Conservation (phyloP, 2,113 vertebrate species). For the Synodontis membranacea region DNA sequence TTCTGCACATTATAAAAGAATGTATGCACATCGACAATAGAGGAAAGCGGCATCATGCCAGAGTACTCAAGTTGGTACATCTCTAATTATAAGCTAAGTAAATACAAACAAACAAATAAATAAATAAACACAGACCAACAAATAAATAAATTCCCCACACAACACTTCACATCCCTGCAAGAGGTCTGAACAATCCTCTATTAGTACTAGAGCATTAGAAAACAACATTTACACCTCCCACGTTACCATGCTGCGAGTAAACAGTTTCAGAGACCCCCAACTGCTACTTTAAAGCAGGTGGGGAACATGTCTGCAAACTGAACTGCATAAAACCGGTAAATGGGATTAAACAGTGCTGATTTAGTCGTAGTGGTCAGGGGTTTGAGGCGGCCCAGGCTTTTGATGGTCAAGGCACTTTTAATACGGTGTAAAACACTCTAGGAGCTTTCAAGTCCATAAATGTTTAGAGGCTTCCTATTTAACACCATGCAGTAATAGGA, state of each 20-base stretch:
- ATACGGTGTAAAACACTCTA: slow-evolving; percentile 37
- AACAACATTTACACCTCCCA: slow-evolving; percentile 17
- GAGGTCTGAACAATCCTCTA: neutral
- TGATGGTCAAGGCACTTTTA: slow-evolving; percentile 21
- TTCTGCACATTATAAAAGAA: neutral
- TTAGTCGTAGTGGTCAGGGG: slow-evolving; percentile 21
- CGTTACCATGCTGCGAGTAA: neutral
- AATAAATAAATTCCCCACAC: neutral
- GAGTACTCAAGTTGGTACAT: neutral
- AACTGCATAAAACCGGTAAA: slow-evolving; percentile 37
- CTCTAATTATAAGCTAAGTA: neutral
- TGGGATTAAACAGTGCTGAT: slow-evolving; percentile 41
- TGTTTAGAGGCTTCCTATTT: slow-evolving; percentile 44
- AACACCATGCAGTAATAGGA: slow-evolving; percentile 48
- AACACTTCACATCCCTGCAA: neutral
- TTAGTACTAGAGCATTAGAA: neutral
- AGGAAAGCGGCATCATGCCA: neutral
- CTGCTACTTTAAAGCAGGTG: slow-evolving; percentile 11
- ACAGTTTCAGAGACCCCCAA: neutral
- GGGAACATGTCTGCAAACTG: slow-evolving; percentile 17
- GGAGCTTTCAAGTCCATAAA: slow-evolving; percentile 53
- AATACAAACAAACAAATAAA: neutral
- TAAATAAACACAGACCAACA: neutral
- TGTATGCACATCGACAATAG: neutral
- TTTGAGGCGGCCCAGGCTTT: slow-evolving; percentile 3